Percentiles rank a stretch among this genome's conserved stretches.
phyloP scores from a whole-genome alignment of 2,888 invertebrate genomes.

The Ctena decussata region DNA sequence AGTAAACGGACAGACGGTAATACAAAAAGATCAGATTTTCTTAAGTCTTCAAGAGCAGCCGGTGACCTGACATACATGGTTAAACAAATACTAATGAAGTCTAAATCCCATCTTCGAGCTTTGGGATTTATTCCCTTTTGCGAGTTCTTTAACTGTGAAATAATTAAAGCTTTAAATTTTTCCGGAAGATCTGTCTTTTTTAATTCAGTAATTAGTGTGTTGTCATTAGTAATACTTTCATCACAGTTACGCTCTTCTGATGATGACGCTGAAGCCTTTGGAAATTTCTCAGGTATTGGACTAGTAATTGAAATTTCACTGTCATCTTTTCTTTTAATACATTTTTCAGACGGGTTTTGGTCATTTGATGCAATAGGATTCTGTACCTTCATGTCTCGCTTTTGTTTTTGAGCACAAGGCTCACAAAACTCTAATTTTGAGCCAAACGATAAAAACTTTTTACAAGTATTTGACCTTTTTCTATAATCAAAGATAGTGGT shows the following conservation, averaged over 20 bases:
- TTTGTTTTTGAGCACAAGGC: background rate
- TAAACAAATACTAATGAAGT: conserved; percentile 5
- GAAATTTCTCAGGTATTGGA: background rate
- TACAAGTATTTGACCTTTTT: conserved; percentile 4
- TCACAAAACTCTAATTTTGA: background rate
- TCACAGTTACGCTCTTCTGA: background rate
- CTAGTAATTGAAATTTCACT: background rate
- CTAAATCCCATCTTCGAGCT: background rate
- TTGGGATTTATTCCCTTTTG: background rate
- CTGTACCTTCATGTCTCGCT: background rate
- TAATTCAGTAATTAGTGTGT: background rate
- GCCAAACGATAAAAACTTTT: background rate
- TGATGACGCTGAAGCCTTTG: background rate
- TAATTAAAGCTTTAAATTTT: background rate
- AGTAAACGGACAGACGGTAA: background rate
- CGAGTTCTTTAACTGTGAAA: background rate
- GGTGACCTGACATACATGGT: background rate
- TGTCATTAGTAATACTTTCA: background rate
- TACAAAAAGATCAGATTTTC: background rate
- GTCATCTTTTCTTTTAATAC: background rate
- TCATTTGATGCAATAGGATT: background rate
- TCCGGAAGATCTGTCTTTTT: background rate
- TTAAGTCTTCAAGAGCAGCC: background rate
- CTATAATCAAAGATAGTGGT: background rate
- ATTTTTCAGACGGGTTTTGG: background rate